These are phyloP conservation scores for Copidosoma floridanum DNA, from an alignment of 1,140 invertebrate species.

Conservation along the genomic window DNA sequence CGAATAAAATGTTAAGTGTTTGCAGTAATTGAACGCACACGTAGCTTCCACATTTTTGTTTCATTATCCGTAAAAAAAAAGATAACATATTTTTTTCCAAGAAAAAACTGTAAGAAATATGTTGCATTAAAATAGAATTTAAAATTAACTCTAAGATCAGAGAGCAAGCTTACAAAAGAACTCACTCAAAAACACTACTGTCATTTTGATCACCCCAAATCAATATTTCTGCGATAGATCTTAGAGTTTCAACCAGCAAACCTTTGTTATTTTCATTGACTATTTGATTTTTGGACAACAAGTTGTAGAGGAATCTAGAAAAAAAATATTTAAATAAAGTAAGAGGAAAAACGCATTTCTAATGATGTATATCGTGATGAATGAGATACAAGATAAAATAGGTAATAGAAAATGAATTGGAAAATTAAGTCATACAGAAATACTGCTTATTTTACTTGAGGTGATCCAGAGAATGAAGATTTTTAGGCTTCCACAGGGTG, in stretches of 20 bases:
- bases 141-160: slow-evolving; percentile 1
- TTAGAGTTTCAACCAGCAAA: slow-evolving; percentile 92
- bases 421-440: background rate
- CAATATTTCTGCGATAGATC: slow-evolving; percentile 97
- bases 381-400: too few relatives aligned
- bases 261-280: slow-evolving; percentile 94
- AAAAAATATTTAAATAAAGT: slow-evolving; percentile 4
- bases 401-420: too few relatives aligned
- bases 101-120: slow-evolving; percentile 80
- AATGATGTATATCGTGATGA: too few relatives aligned
- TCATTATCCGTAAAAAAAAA: slow-evolving; percentile 96
- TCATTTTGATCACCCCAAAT: slow-evolving; percentile 99
- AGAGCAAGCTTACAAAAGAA: slow-evolving; percentile 35
- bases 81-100: slow-evolving; percentile 99
- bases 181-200: slow-evolving; percentile 98
- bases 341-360: too few relatives aligned
- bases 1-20: slow-evolving; percentile 98
- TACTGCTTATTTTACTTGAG: slow-evolving; percentile 70
- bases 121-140: slow-evolving; percentile 20
- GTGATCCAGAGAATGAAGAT: slow-evolving; percentile 93
- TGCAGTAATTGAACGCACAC: slow-evolving; percentile 98
- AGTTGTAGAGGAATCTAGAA: slow-evolving; percentile 85
- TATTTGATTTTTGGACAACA: slow-evolving; percentile 94
- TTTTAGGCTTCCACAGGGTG: slow-evolving; percentile 88
- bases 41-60: slow-evolving; percentile 94